Evolutionary conservation across 2,113 vertebrate genomes (phyloP).

Genomic region (Eretmochelys imbricata): DNA sequence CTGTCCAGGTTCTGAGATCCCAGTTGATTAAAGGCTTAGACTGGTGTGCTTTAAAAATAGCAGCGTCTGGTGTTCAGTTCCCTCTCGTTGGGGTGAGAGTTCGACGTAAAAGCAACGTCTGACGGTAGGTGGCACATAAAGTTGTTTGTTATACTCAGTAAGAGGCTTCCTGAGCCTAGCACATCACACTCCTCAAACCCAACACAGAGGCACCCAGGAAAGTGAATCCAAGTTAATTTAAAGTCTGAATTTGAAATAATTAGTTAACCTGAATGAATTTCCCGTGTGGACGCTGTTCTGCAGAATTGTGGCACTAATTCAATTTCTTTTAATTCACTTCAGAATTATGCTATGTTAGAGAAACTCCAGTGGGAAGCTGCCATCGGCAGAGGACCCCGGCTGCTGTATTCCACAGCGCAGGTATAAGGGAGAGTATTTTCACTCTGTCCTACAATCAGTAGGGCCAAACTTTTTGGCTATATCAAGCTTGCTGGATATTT

Average conservation of each 20-base stretch:
- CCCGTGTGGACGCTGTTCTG: not conserved
- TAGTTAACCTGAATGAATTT: not conserved
- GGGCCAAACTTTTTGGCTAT: not conserved
- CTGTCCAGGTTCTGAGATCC: not conserved
- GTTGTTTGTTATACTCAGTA: not conserved
- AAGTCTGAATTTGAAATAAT: not conserved
- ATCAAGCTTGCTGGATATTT: not conserved
- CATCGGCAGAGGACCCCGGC: not conserved
- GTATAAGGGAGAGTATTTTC: not conserved
- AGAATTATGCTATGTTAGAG: not conserved
- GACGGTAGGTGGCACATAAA: not conserved
- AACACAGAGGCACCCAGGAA: not conserved
- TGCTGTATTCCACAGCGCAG: not conserved
- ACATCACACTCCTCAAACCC: not conserved
- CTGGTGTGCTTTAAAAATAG: not conserved
- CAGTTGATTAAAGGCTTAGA: rapidly evolving
- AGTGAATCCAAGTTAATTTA: not conserved
- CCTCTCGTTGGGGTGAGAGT: not conserved
- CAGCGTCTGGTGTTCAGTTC: not conserved
- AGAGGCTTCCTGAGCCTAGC: not conserved
- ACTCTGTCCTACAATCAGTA: not conserved
- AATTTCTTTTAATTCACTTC: not conserved
- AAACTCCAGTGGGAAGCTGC: not conserved
- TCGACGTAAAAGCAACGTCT: not conserved
- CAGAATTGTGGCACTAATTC: not conserved